These are phyloP conservation scores for Cyanoderma ruficeps DNA, from an alignment of 2,113 vertebrate species.

Conservation along the genomic window DNA sequence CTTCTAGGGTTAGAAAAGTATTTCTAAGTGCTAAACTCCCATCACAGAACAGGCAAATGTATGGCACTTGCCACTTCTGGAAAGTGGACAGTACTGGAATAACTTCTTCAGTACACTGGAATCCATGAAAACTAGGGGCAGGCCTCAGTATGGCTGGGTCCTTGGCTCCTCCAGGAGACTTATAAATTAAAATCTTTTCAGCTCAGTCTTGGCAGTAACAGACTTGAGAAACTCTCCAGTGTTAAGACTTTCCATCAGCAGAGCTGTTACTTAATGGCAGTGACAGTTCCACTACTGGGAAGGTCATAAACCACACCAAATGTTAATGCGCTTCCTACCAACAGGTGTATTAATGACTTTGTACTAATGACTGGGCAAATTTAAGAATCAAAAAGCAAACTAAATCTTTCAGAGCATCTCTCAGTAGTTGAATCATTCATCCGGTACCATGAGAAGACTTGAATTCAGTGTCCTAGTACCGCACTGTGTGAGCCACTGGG, in stretches of 20 bases:
- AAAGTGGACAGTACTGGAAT: background rate
- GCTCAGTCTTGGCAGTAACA: background rate
- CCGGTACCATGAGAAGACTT: background rate
- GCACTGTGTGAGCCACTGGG: background rate
- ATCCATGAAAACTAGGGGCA: background rate
- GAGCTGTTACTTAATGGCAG: background rate
- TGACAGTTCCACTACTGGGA: background rate
- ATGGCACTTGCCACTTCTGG: background rate
- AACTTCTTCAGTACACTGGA: background rate
- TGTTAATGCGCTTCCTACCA: background rate
- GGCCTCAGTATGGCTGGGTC: background rate
- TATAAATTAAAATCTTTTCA: background rate
- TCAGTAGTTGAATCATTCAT: background rate
- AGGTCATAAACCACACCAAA: background rate
- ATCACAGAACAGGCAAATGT: background rate
- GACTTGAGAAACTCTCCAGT: background rate
- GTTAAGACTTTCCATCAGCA: background rate
- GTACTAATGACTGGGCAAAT: background rate
- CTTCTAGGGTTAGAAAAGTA: background rate
- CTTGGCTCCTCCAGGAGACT: background rate
- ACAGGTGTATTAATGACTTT: background rate
- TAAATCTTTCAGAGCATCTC: background rate
- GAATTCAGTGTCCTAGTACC: background rate
- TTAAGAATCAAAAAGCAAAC: background rate
- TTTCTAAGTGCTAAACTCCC: background rate